Base-by-base conservation (phyloP, 2,888 invertebrate genomes). In the Drosophila subsilvestris region DNA sequence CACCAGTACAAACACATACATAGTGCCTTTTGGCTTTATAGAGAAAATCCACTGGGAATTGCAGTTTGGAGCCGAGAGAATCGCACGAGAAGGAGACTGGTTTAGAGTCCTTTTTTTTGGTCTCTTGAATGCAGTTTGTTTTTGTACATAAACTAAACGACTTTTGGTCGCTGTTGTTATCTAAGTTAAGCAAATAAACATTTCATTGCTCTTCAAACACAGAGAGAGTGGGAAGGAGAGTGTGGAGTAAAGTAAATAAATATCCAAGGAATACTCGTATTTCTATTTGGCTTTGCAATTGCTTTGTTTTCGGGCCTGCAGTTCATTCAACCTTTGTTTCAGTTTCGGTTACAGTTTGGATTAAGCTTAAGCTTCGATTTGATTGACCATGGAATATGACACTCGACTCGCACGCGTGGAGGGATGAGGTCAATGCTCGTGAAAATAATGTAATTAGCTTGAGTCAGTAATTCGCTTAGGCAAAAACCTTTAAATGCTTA, bases 171-270 rank as follows among this genome's bases (percentile, higher is more conserved):
- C 66, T 74, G 53, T 83, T 75, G 66, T 79, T 82, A 74, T 66
- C 56, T 85, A 67, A 74, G 79, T 47, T 74, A 75, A 80, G 77
- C 77, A 82, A 69, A 86, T 83, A 83, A 83, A 83, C 59, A 60
- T 51, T 69, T 49, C 42, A 29, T 29, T 42, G 56, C 43, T 29
- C 44, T 43, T 14, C 6, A 37, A 14, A 53, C 14, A 53, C 20
- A 22, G 9, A 37, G 48, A 18, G 29, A 47, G 1, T 1, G 32
- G 1, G 14, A 2, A 14, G 0, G 6, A 1, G 14, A 37, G 37
- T 7, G 37, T 1, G 14, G 1, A 32, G 12, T 2, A 2, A 7
- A 14, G 37, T 37, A 37, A 37, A 37, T n/a, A 37, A n/a, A 37
- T 37, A 37, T 37, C 37, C n/a, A 37, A 37, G 37, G 6, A 3